phyloP scores from a whole-genome alignment of 1,140 invertebrate species.

The Streblospio benedicti region DNA sequence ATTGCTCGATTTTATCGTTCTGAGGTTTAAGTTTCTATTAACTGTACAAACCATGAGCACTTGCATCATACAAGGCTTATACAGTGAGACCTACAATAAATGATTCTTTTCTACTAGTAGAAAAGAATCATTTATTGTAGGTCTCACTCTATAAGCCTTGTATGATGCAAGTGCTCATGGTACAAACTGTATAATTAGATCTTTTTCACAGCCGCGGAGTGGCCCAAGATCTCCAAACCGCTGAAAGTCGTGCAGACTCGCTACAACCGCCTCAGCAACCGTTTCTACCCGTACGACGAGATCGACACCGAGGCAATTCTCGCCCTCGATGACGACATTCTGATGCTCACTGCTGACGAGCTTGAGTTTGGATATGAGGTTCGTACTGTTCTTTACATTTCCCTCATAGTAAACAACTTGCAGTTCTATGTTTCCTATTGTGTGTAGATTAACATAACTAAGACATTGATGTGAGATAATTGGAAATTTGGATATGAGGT shows the following conservation, averaged over 20 bases:
- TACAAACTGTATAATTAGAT: constrained; percentile 3
- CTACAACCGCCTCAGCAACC: constrained; percentile 86
- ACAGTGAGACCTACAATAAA: too few relatives aligned
- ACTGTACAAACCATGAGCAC: too few relatives aligned
- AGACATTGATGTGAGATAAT: too few relatives aligned
- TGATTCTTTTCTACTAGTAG: background rate
- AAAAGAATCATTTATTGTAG: too few relatives aligned
- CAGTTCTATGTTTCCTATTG: background rate
- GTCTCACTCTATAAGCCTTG: too few relatives aligned
- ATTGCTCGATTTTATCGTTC: too few relatives aligned
- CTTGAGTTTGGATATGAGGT: constrained; percentile 95
- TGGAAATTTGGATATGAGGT: constrained; percentile 94
- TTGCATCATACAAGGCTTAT: too few relatives aligned
- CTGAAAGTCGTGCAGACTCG: constrained; percentile 82
- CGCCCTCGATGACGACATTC: constrained; percentile 97
- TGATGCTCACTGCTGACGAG: constrained; percentile 90
- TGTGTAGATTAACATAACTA: too few relatives aligned
- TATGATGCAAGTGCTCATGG: too few relatives aligned
- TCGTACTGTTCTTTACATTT: constrained; percentile 31
- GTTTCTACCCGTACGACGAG: constrained; percentile 88
- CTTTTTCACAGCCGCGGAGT: constrained; percentile 60
- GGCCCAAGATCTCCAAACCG: constrained; percentile 80
- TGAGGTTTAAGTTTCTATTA: too few relatives aligned
- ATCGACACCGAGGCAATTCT: constrained; percentile 97
- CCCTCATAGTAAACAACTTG: too few relatives aligned